Evolutionary conservation across 2,888 invertebrate species (phyloP), one percentile per base, ranked within the genome.

Genomic region (Oxyscelio sp.): DNA sequence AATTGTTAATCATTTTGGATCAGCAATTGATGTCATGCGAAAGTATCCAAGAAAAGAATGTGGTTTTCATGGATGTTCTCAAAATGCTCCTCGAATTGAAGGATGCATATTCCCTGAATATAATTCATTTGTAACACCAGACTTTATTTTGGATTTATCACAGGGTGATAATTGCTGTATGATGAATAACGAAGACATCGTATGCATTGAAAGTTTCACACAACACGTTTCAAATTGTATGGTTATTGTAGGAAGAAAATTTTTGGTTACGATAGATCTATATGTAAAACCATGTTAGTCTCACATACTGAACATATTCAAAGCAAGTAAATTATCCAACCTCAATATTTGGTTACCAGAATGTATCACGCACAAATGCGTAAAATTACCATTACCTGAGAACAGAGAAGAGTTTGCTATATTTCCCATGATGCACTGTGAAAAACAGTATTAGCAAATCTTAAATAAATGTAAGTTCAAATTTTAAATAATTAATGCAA

Each of bases 341-440:
- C 4, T 56, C 3, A 31, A 15, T 0, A 31, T 22, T 17, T 56
- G 54, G 54, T 19, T 48, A 48, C 19, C 9, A 40, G 40, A 40
- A 40, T 4, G 31, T 31, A 31, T 56, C 1, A 31, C 15, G 17
- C 9, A 17, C 17, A 56, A 56, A 56, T 31, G 54, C 11, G 54
- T 56, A 2, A 56, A 27, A 56, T 15, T 56, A 56, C 54, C 54
- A n/a, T 8, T 56, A 17, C 17, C n/a, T 17, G 17, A 31, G 0
- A 56, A 56, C 31, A 9, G 17, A 6, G 1, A 56, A 15, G 31
- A 2, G 1, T 56, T 56, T 15, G 15, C 31, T 11, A 31, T 56
- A 56, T 56, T 56, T 31, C 54, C 54, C 1, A 31, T 56, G 31
- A 4, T 31, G 31, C 54, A 56, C 17, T 56, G 54, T 24, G 54